A percentile compares a stretch with the other conserved stretches of the same genome.
These are phyloP conservation scores for Caenorhabditis sulstoni DNA, from an alignment of 2,888 invertebrate species.

Conservation along the genomic window DNA sequence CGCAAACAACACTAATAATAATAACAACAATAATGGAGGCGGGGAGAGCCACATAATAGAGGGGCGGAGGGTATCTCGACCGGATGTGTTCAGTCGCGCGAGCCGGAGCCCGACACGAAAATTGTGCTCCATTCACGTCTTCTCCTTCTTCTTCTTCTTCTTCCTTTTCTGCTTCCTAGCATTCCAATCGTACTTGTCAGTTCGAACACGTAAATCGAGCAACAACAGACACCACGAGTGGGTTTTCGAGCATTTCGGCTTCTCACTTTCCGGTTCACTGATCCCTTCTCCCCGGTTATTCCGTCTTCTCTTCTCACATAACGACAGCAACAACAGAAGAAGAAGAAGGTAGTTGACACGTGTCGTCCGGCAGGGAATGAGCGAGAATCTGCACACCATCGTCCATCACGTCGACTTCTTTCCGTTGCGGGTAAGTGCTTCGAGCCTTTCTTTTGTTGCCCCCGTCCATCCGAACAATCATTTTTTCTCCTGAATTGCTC, in stretches of 20 bases:
- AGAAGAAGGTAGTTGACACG: background rate
- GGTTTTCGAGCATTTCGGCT: constrained; percentile 5
- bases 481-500: constrained; percentile 10
- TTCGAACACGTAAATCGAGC: background rate
- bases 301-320: background rate
- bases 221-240: background rate
- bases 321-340: constrained; percentile 3
- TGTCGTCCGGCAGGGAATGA: constrained; percentile 32
- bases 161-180: background rate
- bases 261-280: constrained; percentile 15
- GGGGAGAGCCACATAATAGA: constrained; percentile 43
- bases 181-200: constrained; percentile 25
- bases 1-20: constrained; percentile 23
- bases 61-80: constrained; percentile 37
- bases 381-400: constrained; percentile 51
- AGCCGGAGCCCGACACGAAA: constrained; percentile 13
- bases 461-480: background rate
- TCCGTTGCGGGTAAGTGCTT: constrained; percentile 17
- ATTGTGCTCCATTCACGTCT: constrained; percentile 13
- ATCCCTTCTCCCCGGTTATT: background rate
- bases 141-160: constrained; percentile 6
- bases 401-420: constrained; percentile 55
- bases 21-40: constrained; percentile 49
- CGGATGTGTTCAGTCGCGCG: constrained; percentile 59
- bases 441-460: constrained; percentile 9